Base-by-base conservation (phyloP, 1,140 invertebrate genomes). In the Pteromalus puparum region DNA sequence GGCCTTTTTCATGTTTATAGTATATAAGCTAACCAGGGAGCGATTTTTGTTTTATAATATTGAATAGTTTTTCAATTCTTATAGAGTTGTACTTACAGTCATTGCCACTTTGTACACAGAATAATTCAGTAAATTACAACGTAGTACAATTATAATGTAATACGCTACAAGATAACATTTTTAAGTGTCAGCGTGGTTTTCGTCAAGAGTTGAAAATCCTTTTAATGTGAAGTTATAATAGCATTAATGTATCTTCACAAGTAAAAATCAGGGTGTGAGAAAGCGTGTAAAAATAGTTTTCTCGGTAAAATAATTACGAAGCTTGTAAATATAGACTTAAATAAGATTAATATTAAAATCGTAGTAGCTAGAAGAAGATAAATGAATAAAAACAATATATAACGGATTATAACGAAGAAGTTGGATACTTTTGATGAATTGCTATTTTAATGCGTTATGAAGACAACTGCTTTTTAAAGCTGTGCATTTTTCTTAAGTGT, bases 251-350 rank as follows among this genome's bases (percentile, higher is more conserved):
- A 75, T 75, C n/a, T 83, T 77, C 53, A 61, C 30, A 6, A 82
- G 46, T 67, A 67, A 26, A 68, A 15, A 68, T 26, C 9, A 67
- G n/a, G 61, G 38, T 28, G 46, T 4, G n/a, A 76, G 34, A 75
- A 26, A 76, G 10, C 67, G n/a, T 78, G 24, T 38, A 48, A 78
- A 48, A 9, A 74, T 72, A 77, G 46, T 38, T 72, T 78, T 72
- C 65, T 77, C 28, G 26, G 34, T 67, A 24, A 18, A 77, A 12
- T 75, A 46, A 67, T 67, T 1, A 34, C 21, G 65, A 18, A 53
- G 65, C 15, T 61, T 83, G 74, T 83, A 83, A 53, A 78, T 83
- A 83, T 28, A 77, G 15, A 42, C 24, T 83, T 30, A 68, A 48
- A 70, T 70, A 77, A 21, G 65, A 82, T 72, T 75, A 65, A 75